A percentile compares a stretch with the other conserved stretches of the same genome.
Evolutionary conservation across 2,113 vertebrate species (phyloP).

Genomic region (Axis porcinus): DNA sequence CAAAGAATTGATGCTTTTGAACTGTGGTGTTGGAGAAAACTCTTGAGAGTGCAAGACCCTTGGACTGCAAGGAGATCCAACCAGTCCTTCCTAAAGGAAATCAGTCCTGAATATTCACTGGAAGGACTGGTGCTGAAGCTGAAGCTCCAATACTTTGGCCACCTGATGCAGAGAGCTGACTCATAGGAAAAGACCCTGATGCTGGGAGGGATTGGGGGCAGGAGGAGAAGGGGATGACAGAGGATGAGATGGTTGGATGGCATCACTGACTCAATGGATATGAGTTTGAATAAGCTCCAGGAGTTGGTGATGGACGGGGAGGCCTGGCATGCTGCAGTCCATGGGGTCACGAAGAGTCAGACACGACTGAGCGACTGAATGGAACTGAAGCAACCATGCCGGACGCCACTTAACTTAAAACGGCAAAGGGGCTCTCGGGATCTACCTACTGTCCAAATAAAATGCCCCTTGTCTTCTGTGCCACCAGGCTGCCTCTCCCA

Average conservation of each 20-base stretch:
- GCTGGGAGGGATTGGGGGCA: neutral
- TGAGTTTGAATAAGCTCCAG: neutral
- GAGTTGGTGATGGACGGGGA: neutral
- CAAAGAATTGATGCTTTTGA: neutral
- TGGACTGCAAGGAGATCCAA: neutral
- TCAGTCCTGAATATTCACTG: neutral
- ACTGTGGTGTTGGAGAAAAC: neutral
- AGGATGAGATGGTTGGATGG: neutral
- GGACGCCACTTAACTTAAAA: constrained; percentile 29
- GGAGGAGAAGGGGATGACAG: neutral
- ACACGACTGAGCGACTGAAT: neutral
- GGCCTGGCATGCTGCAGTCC: neutral
- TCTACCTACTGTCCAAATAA: neutral
- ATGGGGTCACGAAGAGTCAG: neutral
- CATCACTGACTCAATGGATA: neutral
- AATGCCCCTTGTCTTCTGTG: neutral
- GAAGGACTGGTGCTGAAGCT: neutral
- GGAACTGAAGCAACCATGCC: neutral
- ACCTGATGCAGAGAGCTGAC: neutral
- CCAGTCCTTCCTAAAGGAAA: neutral
- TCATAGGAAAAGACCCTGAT: neutral
- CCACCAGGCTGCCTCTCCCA: neutral
- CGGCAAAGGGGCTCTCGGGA: neutral
- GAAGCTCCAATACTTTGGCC: neutral
- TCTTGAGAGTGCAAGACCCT: neutral